phyloP scores from a whole-genome alignment of 2,888 invertebrate species.

The Rhopalosiphum nymphaeae region DNA sequence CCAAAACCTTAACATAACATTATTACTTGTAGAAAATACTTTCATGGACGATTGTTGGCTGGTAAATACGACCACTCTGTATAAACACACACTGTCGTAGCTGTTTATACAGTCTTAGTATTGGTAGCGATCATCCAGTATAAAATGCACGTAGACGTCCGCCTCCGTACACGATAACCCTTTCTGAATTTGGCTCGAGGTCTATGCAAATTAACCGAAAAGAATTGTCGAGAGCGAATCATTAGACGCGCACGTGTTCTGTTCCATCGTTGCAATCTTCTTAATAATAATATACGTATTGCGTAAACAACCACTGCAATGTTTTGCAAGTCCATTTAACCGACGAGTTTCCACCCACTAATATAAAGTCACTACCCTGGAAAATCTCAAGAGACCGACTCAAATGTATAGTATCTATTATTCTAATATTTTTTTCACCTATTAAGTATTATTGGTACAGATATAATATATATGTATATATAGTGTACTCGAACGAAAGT shows the following conservation, averaged over 20 bases:
- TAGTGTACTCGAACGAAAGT: neutral
- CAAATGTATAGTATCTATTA: neutral
- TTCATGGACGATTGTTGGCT: neutral
- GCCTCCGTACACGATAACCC: neutral
- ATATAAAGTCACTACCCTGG: neutral
- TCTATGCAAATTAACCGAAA: slow-evolving; percentile 43
- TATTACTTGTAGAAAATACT: neutral
- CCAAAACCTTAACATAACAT: neutral
- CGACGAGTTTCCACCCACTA: neutral
- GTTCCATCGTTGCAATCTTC: neutral
- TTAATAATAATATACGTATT: neutral
- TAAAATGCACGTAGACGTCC: neutral
- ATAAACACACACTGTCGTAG: neutral
- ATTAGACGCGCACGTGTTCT: neutral
- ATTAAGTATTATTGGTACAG: neutral
- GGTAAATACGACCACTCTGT: neutral
- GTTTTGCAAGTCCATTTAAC: neutral
- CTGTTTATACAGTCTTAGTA: neutral
- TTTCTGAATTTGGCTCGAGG: neutral
- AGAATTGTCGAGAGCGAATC: neutral
- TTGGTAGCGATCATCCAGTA: neutral
- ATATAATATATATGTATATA: too few relatives aligned
- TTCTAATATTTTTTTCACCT: neutral
- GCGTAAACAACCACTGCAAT: neutral
- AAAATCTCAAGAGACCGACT: neutral